Conservation (phyloP, 2,113 vertebrate genomes). For the Pachyramphus minor region DNA sequence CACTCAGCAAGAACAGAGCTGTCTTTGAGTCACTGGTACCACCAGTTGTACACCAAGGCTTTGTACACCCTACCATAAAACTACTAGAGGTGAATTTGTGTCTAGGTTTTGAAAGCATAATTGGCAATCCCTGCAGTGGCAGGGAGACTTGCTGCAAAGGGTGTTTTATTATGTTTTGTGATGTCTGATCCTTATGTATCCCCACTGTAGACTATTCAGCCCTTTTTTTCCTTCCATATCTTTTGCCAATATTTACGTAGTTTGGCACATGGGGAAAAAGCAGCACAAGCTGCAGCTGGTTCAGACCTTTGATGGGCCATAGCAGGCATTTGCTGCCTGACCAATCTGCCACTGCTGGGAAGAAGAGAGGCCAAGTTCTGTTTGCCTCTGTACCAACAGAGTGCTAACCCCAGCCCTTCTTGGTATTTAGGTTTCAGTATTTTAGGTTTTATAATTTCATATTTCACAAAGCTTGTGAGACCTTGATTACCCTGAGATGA, state of each 20-base stretch:
- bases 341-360: not conserved
- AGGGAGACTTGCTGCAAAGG: not conserved
- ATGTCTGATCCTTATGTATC: not conserved
- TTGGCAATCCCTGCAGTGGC: not conserved
- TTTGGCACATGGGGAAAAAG: not conserved
- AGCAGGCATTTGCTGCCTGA: not conserved
- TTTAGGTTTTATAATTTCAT: not conserved
- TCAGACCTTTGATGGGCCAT: accelerated
- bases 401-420: not conserved
- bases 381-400: not conserved
- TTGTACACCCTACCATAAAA: not conserved
- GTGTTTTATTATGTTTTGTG: not conserved
- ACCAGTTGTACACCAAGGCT: not conserved
- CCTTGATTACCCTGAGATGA: not conserved
- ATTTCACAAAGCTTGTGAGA: not conserved
- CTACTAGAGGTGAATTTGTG: not conserved
- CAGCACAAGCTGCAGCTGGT: not conserved
- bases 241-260: not conserved
- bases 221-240: not conserved
- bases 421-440: not conserved
- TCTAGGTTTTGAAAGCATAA: not conserved
- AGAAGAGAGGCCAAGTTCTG: not conserved
- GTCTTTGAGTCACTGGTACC: not conserved
- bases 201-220: not conserved
- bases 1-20: not conserved